These are phyloP conservation scores for Oryzias celebensis DNA, from an alignment of 2,113 vertebrate genomes.

Conservation along the genomic window DNA sequence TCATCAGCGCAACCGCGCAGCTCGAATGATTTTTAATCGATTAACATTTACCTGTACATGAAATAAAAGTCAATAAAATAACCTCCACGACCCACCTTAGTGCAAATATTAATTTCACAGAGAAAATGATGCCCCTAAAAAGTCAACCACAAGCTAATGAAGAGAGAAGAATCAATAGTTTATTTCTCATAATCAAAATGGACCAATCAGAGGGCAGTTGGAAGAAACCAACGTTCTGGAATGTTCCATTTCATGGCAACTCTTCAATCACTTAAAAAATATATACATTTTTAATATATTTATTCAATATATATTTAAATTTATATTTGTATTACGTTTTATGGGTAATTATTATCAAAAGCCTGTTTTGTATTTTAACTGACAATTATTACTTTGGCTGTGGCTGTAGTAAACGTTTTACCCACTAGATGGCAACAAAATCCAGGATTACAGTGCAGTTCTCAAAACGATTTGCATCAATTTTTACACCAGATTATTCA, in stretches of 20 bases:
- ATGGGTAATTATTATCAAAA: too few relatives aligned
- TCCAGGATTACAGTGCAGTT: neutral
- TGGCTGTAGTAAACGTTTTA: neutral
- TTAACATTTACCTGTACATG: too few relatives aligned
- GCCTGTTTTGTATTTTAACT: neutral
- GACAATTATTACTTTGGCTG: neutral
- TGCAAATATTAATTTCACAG: constrained; percentile 13
- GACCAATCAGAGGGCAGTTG: constrained; percentile 54
- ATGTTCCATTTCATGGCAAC: constrained; percentile 26
- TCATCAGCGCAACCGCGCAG: too few relatives aligned
- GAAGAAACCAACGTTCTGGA: constrained; percentile 40
- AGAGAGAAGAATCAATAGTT: constrained; percentile 24
- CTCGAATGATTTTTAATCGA: too few relatives aligned
- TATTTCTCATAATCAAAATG: constrained; percentile 28
- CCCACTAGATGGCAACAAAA: constrained; percentile 45
- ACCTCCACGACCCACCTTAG: constrained; percentile 28
- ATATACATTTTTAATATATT: neutral
- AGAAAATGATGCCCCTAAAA: neutral
- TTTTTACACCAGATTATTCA: too few relatives aligned
- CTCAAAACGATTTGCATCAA: too few relatives aligned
- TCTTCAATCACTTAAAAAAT: too few relatives aligned
- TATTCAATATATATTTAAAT: neutral
- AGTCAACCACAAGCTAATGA: constrained; percentile 20
- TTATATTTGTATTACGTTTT: too few relatives aligned
- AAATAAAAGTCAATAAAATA: neutral